phyloP scores from a whole-genome alignment of 2,113 vertebrate genomes.

The Lanius ludovicianus region DNA sequence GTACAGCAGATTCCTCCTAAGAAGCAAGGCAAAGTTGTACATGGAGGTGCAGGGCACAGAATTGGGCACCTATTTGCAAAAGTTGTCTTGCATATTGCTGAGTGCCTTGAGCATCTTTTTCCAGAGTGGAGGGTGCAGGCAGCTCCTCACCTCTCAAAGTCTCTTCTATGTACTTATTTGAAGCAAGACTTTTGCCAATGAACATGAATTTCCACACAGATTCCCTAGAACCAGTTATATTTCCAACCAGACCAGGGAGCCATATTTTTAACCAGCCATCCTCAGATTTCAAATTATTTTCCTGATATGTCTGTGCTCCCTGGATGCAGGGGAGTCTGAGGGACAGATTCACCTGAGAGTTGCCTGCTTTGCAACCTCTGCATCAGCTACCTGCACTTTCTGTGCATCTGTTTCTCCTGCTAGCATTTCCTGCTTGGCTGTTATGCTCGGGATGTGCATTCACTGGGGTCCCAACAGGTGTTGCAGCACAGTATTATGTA shows the following conservation, averaged over 20 bases:
- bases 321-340: too few relatives aligned
- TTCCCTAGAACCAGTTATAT: not conserved
- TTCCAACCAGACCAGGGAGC: not conserved
- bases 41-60: rapidly evolving
- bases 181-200: not conserved
- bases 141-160: not conserved
- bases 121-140: not conserved
- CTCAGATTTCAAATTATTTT: not conserved
- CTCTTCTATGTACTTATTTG: not conserved
- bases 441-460: not conserved
- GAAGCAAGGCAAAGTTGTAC: not conserved
- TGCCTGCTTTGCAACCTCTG: not conserved
- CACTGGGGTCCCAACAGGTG: not conserved
- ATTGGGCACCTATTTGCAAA: not conserved
- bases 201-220: not conserved
- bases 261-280: not conserved
- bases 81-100: not conserved
- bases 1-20: not conserved
- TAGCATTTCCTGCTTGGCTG: not conserved
- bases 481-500: not conserved
- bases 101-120: not conserved
- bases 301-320: not conserved
- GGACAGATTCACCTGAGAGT: not conserved
- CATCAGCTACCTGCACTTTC: not conserved
- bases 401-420: not conserved